Base-by-base conservation (phyloP, 2,888 invertebrate species). In the Metalampra italica region DNA sequence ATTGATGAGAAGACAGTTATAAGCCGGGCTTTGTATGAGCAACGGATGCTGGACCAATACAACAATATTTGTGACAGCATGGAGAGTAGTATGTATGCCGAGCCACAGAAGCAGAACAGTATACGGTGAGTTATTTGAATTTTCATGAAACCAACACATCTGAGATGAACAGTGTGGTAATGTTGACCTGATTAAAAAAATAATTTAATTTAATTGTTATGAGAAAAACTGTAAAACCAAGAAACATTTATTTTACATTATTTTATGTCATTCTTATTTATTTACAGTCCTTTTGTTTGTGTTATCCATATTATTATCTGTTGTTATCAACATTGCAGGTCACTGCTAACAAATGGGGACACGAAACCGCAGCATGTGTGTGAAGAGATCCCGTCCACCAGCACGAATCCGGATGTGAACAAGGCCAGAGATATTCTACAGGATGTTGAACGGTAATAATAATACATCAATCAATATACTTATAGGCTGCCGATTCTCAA, bases 361-460 rank as follows among this genome's bases (percentile, higher is more conserved):
- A 62, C 22, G 0, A 70, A 68, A 42, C 64, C 64, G 0, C 71
- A 75, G 43, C 84, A 86, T 34, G 62, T 82, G 0, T 83, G 85
- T 13, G 84, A 85, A 11, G 75, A 85, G 60, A 56, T 81, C 3
- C 87, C 87, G 0, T 75, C 86, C 13, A 82, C 84, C 12, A 85
- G 84, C 60, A 68, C 47, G 50, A 68, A 82, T 52, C 78, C 85
- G 0, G 81, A 86, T 15, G 71, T 71, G 1, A 87, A 88, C 56
- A 88, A 87, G 46, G 92, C 93, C 0, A 86, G 90, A 57, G 93
- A 93, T 60, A 92, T 93, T 43, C 77, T 93, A 15, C 92, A 93
- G 62, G 93, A 94, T 67, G 92, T 93, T 9, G 92, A 93, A 68
- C 92, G 93, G 93, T 93, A 63, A 22, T 22, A 37, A n/a, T n/a